phyloP scores from a whole-genome alignment of 2,113 vertebrate species.

The Xenopus borealis region DNA sequence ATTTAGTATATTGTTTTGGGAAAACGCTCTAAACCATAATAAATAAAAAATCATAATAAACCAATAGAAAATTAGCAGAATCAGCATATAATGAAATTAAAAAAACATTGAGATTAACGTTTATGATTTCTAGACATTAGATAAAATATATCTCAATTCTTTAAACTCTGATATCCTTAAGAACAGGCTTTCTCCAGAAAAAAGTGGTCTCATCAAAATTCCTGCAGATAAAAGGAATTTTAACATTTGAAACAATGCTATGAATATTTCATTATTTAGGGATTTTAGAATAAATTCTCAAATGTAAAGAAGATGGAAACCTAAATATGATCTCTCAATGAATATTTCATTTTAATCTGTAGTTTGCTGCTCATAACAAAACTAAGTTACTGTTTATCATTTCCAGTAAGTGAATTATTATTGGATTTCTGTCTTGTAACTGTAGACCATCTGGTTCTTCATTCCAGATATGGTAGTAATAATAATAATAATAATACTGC shows the following conservation, averaged over 20 bases:
- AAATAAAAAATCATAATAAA: too few species aligned
- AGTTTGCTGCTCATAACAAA: background rate
- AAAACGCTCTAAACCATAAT: too few species aligned
- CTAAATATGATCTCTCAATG: background rate
- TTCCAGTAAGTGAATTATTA: conserved; percentile 2
- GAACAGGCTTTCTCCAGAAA: background rate
- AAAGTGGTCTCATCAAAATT: background rate
- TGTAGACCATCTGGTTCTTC: too few species aligned
- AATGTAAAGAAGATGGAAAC: background rate
- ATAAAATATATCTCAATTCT: too few species aligned
- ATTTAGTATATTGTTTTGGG: too few species aligned
- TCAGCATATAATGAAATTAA: too few species aligned
- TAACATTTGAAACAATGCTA: conserved; percentile 4
- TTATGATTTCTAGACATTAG: too few species aligned
- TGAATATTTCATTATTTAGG: conserved; percentile 34
- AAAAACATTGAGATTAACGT: too few species aligned
- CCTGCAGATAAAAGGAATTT: conserved; percentile 13
- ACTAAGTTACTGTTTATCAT: background rate
- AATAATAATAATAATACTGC: too few species aligned
- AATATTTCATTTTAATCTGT: conserved; percentile 6
- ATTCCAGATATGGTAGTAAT: too few species aligned
- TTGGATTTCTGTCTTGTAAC: background rate
- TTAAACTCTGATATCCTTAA: background rate
- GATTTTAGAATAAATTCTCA: background rate
- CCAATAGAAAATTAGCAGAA: too few species aligned